Evolutionary conservation across 37 sponge, comb jelly and placozoan genomes (phyloP).

Genomic region (Aphrocallistes beatrix): DNA sequence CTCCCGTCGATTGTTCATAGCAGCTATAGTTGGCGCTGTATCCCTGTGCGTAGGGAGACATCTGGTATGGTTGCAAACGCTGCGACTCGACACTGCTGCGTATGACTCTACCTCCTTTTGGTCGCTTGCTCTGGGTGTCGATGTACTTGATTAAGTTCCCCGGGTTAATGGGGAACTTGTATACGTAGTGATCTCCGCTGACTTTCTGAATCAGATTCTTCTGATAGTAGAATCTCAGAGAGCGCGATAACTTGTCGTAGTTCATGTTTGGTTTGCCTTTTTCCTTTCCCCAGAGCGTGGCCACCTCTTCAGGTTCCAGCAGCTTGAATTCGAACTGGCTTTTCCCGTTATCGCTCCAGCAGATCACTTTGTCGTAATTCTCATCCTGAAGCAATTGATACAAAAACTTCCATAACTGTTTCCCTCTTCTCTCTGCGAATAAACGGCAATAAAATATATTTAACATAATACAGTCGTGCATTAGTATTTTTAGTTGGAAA

Average conservation of each 20-base stretch:
- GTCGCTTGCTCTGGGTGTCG: constrained; percentile 37
- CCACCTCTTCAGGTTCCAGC: constrained; percentile 62
- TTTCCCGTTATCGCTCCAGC: constrained; percentile 48
- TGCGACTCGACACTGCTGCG: constrained; percentile 21
- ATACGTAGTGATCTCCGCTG: constrained; percentile 55
- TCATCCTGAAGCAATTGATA: constrained; percentile 47
- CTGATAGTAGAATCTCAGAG: constrained; percentile 78
- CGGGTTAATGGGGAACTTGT: constrained; percentile 50
- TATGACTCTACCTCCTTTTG: constrained; percentile 22
- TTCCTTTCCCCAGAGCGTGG: constrained; percentile 65
- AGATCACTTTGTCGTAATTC: constrained; percentile 38
- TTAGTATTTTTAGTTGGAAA: background rate
- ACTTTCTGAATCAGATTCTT: constrained; percentile 61
- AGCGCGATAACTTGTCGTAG: constrained; percentile 76
- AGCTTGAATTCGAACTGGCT: constrained; percentile 42
- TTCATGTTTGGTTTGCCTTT: constrained; percentile 69
- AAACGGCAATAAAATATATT: background rate
- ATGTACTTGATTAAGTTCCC: constrained; percentile 46
- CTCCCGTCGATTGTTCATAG: background rate
- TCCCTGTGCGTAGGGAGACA: background rate
- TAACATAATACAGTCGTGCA: background rate
- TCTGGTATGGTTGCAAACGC: constrained; percentile 30
- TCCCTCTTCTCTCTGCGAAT: constrained; percentile 39
- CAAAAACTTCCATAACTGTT: constrained; percentile 75
- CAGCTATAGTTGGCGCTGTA: background rate